Base-by-base conservation (phyloP, 2,113 vertebrate genomes). In the Gadus macrocephalus region DNA sequence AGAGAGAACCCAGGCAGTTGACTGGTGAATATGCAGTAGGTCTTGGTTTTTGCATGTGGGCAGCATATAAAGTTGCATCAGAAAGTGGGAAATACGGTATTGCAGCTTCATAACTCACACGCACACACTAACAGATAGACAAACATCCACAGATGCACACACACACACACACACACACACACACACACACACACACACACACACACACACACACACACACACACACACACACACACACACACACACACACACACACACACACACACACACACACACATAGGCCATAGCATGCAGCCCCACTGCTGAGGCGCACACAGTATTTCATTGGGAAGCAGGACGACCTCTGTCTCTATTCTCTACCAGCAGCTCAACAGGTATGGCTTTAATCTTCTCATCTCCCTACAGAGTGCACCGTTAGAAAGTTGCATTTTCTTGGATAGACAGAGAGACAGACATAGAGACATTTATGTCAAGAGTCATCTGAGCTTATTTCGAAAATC, bases 51-150 rank as follows among this genome's bases (percentile, higher is more conserved):
- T 77, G 83, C 83, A 69, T 77, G 75, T 82, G 74, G 80, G 76
- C 53, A 86, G 79, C 42, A 27, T 86, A 77, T 71, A 73, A 65
- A 78, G 87, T 88, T 85, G 81, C 65, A 70, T 81, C 72, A 83
- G 83, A 75, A 69, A 75, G 78, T 76, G 67, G 79, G 76, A 90
- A 89, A 85, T 66, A 83, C n/a, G 5, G 38, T 42, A 42, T 11
- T 11, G 38, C 11, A 2, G 6, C 38, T 11, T 42, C 38, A 8
- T 8, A 42, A 42, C 38, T 42, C 25, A 25, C 25, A 25, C 25
- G 25, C 25, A 25, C 25, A 25, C 25, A 25, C 25, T 25, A 25
- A 25, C 25, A 25, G 25, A 25, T 25, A 20, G 20, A 2, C 25
- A 25, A 25, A 25, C 25, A 25, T 25, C 25, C 25, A 25, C 25